phyloP scores from a whole-genome alignment of 2,888 invertebrate species.

The Willowsia nigromaculata region DNA sequence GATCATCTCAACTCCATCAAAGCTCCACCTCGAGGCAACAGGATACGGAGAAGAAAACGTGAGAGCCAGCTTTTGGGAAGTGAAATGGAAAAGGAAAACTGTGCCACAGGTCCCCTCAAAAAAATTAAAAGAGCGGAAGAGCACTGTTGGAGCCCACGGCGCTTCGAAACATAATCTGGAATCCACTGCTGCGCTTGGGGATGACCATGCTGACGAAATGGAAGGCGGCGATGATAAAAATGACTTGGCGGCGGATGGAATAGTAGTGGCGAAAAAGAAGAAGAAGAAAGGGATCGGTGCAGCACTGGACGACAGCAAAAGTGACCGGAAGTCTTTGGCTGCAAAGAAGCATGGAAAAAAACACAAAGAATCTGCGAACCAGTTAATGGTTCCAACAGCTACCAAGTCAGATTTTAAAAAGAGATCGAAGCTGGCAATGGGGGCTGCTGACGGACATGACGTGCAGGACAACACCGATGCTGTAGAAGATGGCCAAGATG shows the following conservation, averaged over 20 bases:
- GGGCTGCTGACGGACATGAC: background rate
- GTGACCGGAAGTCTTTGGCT: slow-evolving; percentile 11
- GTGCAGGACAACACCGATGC: background rate
- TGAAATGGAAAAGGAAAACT: slow-evolving; percentile 23
- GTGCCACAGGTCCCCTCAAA: background rate
- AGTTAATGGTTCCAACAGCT: slow-evolving; percentile 1
- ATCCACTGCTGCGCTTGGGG: background rate
- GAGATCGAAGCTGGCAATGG: background rate
- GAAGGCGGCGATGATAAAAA: background rate
- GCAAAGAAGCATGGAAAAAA: slow-evolving; percentile 18
- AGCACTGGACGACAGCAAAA: slow-evolving; percentile 5
- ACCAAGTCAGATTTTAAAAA: background rate
- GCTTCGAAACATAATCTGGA: background rate
- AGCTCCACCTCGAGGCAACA: background rate
- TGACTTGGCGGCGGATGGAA: background rate
- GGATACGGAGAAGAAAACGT: background rate
- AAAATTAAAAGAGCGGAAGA: background rate
- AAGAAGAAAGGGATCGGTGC: background rate
- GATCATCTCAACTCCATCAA: too few relatives aligned
- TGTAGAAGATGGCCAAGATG: background rate
- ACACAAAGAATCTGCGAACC: too few relatives aligned
- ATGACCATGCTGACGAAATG: background rate
- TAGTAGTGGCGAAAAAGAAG: background rate
- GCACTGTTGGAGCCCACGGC: background rate
- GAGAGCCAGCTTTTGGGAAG: background rate